These are phyloP conservation scores for Mormyrus iriodes DNA, from an alignment of 2,113 vertebrate species.

Conservation along the genomic window DNA sequence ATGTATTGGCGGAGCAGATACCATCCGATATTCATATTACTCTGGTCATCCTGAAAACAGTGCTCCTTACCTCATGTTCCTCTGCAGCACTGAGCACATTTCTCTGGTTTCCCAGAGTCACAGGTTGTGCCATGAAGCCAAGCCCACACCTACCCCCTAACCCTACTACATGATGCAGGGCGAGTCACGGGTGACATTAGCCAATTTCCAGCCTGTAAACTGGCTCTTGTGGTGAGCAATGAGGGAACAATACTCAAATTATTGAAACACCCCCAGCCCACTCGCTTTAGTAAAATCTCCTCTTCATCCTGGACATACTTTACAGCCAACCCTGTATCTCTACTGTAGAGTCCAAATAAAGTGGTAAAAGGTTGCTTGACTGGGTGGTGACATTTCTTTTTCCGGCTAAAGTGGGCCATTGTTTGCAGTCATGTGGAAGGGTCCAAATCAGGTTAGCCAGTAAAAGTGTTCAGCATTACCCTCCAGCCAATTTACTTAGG, in stretches of 20 bases:
- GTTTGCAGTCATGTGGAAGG: not conserved
- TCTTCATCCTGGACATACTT: not conserved
- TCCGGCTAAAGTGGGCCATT: not conserved
- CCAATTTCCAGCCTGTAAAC: not conserved
- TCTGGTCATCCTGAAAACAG: not conserved
- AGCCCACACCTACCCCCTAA: not conserved
- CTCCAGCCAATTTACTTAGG: not conserved
- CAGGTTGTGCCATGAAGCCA: not conserved
- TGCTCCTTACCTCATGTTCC: constrained; percentile 11
- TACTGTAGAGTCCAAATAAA: not conserved
- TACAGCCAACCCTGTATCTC: no score
- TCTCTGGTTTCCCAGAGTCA: not conserved
- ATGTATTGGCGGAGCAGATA: not conserved
- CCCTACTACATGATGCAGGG: not conserved
- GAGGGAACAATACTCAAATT: not conserved
- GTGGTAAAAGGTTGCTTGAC: not conserved
- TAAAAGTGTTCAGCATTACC: not conserved
- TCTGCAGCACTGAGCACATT: not conserved
- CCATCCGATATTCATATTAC: not conserved
- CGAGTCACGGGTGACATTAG: constrained; percentile 1
- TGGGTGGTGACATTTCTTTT: not conserved
- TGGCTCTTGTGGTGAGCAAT: constrained; percentile 5
- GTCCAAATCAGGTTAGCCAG: not conserved
- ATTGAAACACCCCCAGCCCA: not conserved
- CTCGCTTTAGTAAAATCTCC: no score